Conservation (phyloP, 2,797 vertebrate genomes). For the Melanotaenia boesemani region DNA sequence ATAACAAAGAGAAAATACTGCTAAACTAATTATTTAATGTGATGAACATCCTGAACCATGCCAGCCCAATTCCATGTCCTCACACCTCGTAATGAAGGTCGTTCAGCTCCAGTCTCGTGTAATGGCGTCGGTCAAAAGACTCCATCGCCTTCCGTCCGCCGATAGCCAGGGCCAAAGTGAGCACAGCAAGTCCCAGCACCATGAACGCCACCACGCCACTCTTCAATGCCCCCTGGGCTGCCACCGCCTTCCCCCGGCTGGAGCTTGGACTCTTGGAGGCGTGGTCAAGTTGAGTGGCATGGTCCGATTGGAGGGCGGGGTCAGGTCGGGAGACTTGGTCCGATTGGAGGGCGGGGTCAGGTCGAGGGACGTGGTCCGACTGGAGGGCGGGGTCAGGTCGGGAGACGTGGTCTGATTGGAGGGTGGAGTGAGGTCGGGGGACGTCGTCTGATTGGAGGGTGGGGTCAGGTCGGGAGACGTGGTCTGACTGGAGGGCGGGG, state of each 20-base stretch:
- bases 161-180: constrained; percentile 83
- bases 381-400: no score
- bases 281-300: constrained; percentile 22
- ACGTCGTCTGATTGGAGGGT: no score
- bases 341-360: no score
- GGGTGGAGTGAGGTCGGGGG: no score
- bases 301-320: constrained; percentile 1
- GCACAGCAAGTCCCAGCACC: constrained; percentile 86
- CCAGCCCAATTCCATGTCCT: constrained; percentile 4
- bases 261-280: constrained; percentile 36
- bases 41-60: not conserved
- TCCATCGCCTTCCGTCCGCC: constrained; percentile 88
- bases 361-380: no score
- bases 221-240: constrained; percentile 72
- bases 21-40: not conserved
- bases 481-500: not conserved
- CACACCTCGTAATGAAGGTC: constrained; percentile 93
- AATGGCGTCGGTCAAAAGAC: constrained; percentile 88
- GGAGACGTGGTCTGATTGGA: no score
- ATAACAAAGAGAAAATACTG: not conserved
- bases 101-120: constrained; percentile 94
- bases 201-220: constrained; percentile 86
- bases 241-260: constrained; percentile 13
- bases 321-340: no score
- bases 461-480: not conserved